These are phyloP conservation scores for Melanotaenia pygmaea DNA, from an alignment of 2,797 vertebrate genomes.

Conservation along the genomic window DNA sequence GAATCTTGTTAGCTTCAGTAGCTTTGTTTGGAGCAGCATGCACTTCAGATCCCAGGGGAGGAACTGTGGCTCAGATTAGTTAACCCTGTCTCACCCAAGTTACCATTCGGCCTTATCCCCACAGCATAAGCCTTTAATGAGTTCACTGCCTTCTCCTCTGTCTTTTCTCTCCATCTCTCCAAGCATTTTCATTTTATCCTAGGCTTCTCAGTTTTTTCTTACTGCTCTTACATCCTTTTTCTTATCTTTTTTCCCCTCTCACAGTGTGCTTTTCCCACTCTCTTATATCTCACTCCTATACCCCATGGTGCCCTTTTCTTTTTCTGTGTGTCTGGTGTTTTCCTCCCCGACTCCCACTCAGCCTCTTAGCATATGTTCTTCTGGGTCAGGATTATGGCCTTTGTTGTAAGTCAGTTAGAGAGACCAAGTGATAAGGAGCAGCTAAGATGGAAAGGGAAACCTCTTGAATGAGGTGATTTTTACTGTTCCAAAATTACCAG, in stretches of 20 bases:
- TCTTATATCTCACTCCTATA: conserved; percentile 5
- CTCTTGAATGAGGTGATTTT: not conserved
- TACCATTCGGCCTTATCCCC: conserved; percentile 61
- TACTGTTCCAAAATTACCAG: no score
- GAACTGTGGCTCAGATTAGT: conserved; percentile 68
- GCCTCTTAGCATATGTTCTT: conserved; percentile 51
- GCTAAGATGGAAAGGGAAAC: not conserved
- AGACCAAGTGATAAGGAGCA: conserved; percentile 16
- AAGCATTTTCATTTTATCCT: conserved; percentile 48
- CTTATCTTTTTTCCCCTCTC: not conserved
- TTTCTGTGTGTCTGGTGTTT: conserved; percentile 1
- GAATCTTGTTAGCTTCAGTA: conserved; percentile 70
- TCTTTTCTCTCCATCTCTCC: conserved; percentile 19
- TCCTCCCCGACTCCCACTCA: conserved; percentile 3
- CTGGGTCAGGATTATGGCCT: conserved; percentile 63
- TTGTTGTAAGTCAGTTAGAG: conserved; percentile 63
- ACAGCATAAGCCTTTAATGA: conserved; percentile 75
- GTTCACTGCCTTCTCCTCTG: conserved; percentile 53
- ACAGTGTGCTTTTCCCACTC: conserved; percentile 14
- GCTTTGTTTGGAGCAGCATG: conserved; percentile 51
- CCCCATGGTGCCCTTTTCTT: not conserved
- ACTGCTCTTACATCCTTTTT: conserved; percentile 14
- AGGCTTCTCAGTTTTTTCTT: conserved; percentile 11
- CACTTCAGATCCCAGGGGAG: conserved; percentile 58
- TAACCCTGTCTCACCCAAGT: conserved; percentile 73